A percentile compares a stretch with the other conserved stretches of the same genome.
phyloP scores from a whole-genome alignment of 2,888 invertebrate species.

The Erynnis tages region DNA sequence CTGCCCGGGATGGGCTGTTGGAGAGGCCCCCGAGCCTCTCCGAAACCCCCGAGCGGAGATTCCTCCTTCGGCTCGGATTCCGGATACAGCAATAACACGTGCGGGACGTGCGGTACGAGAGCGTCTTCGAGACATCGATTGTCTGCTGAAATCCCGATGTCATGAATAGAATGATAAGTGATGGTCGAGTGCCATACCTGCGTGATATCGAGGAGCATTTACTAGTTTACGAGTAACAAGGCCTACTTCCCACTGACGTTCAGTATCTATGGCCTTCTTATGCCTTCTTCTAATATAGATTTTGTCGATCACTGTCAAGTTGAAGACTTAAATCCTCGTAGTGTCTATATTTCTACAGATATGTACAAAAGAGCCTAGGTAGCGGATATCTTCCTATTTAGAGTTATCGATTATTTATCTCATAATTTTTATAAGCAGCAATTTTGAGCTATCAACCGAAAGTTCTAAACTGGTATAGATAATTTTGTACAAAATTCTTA shows the following conservation, averaged over 20 bases:
- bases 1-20: conserved; percentile 81
- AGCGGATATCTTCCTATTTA: conserved; percentile 29
- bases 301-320: conserved; percentile 42
- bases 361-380: conserved; percentile 53
- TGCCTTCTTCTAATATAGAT: conserved; percentile 55
- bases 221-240: conserved; percentile 60
- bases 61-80: conserved; percentile 93
- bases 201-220: conserved; percentile 46
- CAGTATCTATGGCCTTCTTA: conserved; percentile 62
- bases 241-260: conserved; percentile 56
- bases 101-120: conserved; percentile 84
- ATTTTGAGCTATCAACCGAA: conserved; percentile 28
- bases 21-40: conserved; percentile 77
- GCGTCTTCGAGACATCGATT: conserved; percentile 77
- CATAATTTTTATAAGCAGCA: conserved; percentile 22
- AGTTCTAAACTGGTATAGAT: conserved; percentile 34
- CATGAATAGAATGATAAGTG: conserved; percentile 57
- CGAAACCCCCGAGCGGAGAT: conserved; percentile 85
- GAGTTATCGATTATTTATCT: conserved; percentile 28
- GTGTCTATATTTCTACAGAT: conserved; percentile 62
- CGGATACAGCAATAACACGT: conserved; percentile 91
- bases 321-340: conserved; percentile 44
- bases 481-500: conserved; percentile 69
- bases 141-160: conserved; percentile 77
- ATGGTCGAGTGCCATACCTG: conserved; percentile 52